Evolutionary conservation across 1,140 invertebrate genomes (phyloP), one percentile per base, ranked within the genome.

Genomic region (Eufriesea mexicana): DNA sequence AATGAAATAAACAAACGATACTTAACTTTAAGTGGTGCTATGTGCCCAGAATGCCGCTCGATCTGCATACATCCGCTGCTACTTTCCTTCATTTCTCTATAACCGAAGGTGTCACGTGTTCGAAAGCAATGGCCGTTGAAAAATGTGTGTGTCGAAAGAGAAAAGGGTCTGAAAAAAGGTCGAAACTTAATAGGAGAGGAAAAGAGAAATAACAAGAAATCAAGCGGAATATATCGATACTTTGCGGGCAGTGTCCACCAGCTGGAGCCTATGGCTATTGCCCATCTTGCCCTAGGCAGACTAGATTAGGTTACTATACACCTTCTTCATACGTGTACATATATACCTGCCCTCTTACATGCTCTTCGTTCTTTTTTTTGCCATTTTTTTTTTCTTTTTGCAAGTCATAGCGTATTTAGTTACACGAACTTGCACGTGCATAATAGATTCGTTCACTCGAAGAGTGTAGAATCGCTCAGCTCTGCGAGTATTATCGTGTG

Each of bases 221-320:
- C n/a, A 57, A 49, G 45, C 45, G 20, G n/a, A 75, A 75, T 59
- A 61, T 75, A 49, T 49, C n/a, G n/a, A 51, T 42, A 76, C 45
- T 75, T 62, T 20, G 18, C 54, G 42, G 51, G 6, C 25, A 57
- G 28, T 71, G 25, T 73, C 42, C 51, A 57, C 14, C 54, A 73
- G 35, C 35, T 73, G 51, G 54, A 59, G 5, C 25, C 57, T 42
- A 35, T 51, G 51, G 25, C 20, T 45, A 75, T 28, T 47, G 73
- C 18, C 74, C 35, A 75, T 47, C 16, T 35, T 51, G 59, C 5
- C 25, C 20, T 28, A 64, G 2, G 14, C 42, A 67, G 28, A 59
- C 25, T 76, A 76, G 59, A 64, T 76, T 75, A 75, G 25, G 73
- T 62, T 47, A 75, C 73, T 62, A 49, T 28, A 25, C 20, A 64